Base-by-base conservation (phyloP, 1,140 invertebrate genomes). In the Rhopalosiphum maidis region DNA sequence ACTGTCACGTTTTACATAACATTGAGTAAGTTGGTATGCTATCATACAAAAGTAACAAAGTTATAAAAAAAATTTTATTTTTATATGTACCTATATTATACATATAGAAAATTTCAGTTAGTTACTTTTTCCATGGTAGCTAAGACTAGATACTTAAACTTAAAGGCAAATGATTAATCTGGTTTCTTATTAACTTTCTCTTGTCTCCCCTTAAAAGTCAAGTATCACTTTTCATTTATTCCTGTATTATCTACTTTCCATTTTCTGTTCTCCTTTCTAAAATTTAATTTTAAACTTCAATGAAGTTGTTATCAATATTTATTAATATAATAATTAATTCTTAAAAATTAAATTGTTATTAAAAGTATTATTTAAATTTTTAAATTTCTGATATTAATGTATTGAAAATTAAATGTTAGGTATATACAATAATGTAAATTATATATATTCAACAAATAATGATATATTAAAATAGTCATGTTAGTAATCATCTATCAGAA, bases 121-220 rank as follows among this genome's bases (percentile, higher is more conserved):
- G 55, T 25, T 8, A 68, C 60, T n/a, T n/a, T n/a, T 68, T 68
- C 30, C 55, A 60, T 60, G 60, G 15, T 3, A 4, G 1, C 11
- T 0, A 68, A 5, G 1, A 77, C n/a, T n/a, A 77, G 5, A 6
- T n/a, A n/a, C 48, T 77, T 77, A n/a, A n/a, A 77, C 30, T 77
- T 77, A 18, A 77, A 77, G 60, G 60, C 30, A 7, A 90, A 54
- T 51, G 21, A 54, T 85, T 15, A 25, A 43, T 85, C 41, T 41
- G 9, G 37, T 85, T 41, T 85, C 37, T 41, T 18, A 23, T 77
- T 91, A 60, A 68, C 41, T 60, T 91, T 68, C 41, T 91, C 41
- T 91, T 77, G 37, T 91, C 25, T 85, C 77, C 77, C 83, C 83
- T 85, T 85, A 85, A 85, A 85, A 85, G 83, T 35, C n/a, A 22